Evolutionary conservation across 2,113 vertebrate genomes (phyloP), one percentile per base, ranked within the genome.

Genomic region (Chlamydotis undulata): DNA sequence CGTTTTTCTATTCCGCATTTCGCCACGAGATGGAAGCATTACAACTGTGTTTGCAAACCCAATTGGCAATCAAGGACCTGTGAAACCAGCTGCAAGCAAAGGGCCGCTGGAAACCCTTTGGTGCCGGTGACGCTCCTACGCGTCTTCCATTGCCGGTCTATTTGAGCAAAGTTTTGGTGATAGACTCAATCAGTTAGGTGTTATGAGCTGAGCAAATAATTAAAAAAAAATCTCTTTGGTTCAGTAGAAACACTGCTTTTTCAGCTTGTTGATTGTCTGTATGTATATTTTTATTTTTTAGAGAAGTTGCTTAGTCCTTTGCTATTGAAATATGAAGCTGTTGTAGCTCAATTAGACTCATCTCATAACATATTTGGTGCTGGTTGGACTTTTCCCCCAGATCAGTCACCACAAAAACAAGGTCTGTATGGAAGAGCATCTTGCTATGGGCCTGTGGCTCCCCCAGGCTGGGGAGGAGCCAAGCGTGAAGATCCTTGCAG

Each of bases 11-110:
- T 98, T 97, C 96, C 93, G 35, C 73, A 6, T 98, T 87, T 97
- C 50, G 60, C 97, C 97, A 98, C 97, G 89, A 98, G 98, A 89
- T 98, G 98, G 98, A 93, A 89, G 93, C 76, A 93, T 97, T 91
- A 96, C 91, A 97, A 97, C 93, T 98, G 71, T 25, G 33, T 97
- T 98, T 65, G 89, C 79, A 88, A 76, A 65, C 6, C 22, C 55
- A 13, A 0, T 60, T 69, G 61, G 65, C 35, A 93, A 61, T 18
- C 15, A 10, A 57, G 67, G 45, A 19, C 9, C 9, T 24, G 8
- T 3, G 29, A 65, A 83, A 31, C 52, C 28, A 83, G 82, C 80
- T 86, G 74, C 15, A 28, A 67, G 89, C 55, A 26, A 64, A 69
- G 85, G 70, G 76, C 60, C 6, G 1, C 59, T 24, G 77, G 11